Evolutionary conservation across 2,888 invertebrate genomes (phyloP), one percentile per base, ranked within the genome.

Genomic region (Cosmopolites sordidus): DNA sequence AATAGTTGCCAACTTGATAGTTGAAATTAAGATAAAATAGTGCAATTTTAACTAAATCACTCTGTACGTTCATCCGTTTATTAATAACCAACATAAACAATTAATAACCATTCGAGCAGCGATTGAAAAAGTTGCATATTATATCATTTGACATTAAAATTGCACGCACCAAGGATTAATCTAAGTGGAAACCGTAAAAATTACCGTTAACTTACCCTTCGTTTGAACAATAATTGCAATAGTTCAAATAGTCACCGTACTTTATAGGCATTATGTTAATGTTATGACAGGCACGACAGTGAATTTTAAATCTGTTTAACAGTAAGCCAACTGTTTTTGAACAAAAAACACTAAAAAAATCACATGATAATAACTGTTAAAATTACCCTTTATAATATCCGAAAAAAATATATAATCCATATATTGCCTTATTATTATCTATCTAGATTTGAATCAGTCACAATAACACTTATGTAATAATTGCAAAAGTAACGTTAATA

Each of bases 81-180:
- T 33, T 33, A 33, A 12, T 11, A 12, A 33, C 33, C 33, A 33
- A 33, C 12, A 33, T 33, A 33, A 33, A 33, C 33, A 33, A 33
- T 33, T 33, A 33, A 33, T n/a, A 33, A 33, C 11, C n/a, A 12
- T 33, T 33, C 33, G n/a, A 12, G 12, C 12, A n/a, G 33, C 33
- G 33, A 33, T n/a, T 33, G 33, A 33, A 33, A 33, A 33, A 33
- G 33, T 33, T 48, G 22, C 9, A 49, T 43, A 43, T 49, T 43
- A 50, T 50, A 45, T 47, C 43, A 52, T 48, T 52, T 52, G 47
- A 52, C 46, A 52, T 52, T 47, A 52, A 52, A 47, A 47, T 41
- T 38, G 38, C 48, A 6, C 15, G 8, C 29, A 40, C 43, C n/a
- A 45, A 52, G 38, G 43, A 47, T 43, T 42, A 37, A 16, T 48